Percentiles rank a stretch among this genome's conserved stretches.
These are phyloP conservation scores for Melanotaenia trifasciata DNA, from an alignment of 2,797 vertebrate species.

Conservation along the genomic window DNA sequence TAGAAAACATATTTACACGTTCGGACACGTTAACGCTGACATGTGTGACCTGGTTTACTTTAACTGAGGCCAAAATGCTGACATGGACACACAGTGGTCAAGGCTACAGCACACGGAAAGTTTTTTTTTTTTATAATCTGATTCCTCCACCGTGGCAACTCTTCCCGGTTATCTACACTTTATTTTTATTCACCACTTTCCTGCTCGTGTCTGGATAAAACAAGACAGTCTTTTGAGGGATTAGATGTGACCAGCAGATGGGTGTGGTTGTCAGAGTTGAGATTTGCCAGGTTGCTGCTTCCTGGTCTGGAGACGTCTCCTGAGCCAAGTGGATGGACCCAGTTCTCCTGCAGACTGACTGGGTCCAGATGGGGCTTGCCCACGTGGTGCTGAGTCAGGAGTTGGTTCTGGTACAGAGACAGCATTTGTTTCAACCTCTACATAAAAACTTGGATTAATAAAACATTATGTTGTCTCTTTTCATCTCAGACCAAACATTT, in stretches of 20 bases:
- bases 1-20: background rate
- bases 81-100: too few relatives aligned
- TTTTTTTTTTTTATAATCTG: background rate
- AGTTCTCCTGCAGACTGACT: conserved; percentile 25
- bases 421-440: conserved; percentile 4
- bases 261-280: conserved; percentile 46
- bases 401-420: background rate
- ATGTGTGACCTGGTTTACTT: too few relatives aligned
- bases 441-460: too few relatives aligned
- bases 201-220: background rate
- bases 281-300: conserved; percentile 30
- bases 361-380: conserved; percentile 48
- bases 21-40: too few relatives aligned
- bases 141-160: background rate
- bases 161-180: background rate
- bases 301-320: conserved; percentile 34
- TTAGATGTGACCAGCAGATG: conserved; percentile 1
- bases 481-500: too few relatives aligned
- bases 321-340: conserved; percentile 12
- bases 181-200: background rate
- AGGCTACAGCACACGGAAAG: background rate
- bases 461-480: too few relatives aligned
- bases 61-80: too few relatives aligned
- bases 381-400: conserved; percentile 55
- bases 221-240: background rate